Percentiles rank a stretch among this genome's conserved stretches.
Conservation (phyloP, 2,113 vertebrate genomes). For the Bujurquina vittata region DNA sequence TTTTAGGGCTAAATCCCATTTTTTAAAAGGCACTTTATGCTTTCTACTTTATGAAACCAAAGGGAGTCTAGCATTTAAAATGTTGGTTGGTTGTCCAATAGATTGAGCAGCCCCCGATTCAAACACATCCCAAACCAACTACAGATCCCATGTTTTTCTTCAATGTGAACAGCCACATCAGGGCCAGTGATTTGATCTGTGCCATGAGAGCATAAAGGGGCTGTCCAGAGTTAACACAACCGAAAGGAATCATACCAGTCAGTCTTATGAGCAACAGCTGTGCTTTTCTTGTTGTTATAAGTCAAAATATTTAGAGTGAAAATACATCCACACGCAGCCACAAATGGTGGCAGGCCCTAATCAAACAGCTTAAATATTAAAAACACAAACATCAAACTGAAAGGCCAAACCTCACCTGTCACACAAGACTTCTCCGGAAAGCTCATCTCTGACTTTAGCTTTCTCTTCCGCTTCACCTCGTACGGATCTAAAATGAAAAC, state of each 20-base stretch:
- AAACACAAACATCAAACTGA: background rate
- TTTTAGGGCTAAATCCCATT: background rate
- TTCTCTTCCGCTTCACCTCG: conserved; percentile 80
- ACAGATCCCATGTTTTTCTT: background rate
- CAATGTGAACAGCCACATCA: no score
- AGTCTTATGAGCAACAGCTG: background rate
- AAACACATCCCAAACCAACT: no score
- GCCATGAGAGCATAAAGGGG: background rate
- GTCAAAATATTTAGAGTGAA: background rate
- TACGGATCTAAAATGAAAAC: conserved; percentile 79
- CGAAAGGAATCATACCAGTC: background rate
- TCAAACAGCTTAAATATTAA: background rate
- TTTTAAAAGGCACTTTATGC: background rate
- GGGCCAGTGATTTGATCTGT: no score
- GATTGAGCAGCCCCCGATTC: no score
- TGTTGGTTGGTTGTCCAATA: background rate
- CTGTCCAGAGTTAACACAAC: no score
- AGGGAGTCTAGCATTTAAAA: background rate
- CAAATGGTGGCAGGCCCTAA: background rate
- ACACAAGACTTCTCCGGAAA: conserved; percentile 65
- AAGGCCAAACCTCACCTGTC: conserved; percentile 60
- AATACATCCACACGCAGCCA: background rate
- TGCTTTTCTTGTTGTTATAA: background rate
- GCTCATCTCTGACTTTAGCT: conserved; percentile 72
- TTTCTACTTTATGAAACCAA: background rate